Evolutionary conservation across 1,140 invertebrate genomes (phyloP).

Genomic region (Leptestheria dahalacensis): DNA sequence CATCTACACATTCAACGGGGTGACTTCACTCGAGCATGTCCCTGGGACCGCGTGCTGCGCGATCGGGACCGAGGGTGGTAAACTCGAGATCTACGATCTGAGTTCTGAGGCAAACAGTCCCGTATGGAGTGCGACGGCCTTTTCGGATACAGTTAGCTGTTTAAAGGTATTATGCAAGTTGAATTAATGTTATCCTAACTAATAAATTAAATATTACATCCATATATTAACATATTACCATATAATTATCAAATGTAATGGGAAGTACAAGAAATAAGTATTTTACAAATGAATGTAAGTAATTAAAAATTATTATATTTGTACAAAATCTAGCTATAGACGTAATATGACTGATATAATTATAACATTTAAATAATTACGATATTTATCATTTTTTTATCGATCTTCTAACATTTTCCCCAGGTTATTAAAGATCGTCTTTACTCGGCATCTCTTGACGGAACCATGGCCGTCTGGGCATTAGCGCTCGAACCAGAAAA

Average conservation of each 20-base stretch:
- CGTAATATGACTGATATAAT: no score
- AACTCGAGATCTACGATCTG: background rate
- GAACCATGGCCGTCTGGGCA: background rate
- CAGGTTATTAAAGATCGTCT: background rate
- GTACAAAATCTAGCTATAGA: no score
- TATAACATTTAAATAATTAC: no score
- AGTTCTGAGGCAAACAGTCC: background rate
- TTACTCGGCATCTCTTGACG: background rate
- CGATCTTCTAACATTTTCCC: no score
- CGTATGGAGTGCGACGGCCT: background rate
- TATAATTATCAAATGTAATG: no score
- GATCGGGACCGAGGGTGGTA: conserved; percentile 5
- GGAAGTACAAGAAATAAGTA: no score
- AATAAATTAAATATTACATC: background rate
- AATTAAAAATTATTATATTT: no score
- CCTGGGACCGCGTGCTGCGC: background rate
- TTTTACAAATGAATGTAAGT: no score
- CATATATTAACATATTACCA: no score
- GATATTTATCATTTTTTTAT: no score
- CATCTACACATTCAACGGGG: conserved; percentile 5
- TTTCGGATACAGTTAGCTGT: background rate
- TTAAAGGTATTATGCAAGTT: background rate
- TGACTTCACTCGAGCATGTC: background rate
- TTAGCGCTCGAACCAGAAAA: background rate
- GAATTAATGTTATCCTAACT: background rate